Percentiles rank a stretch among this genome's conserved stretches.
Conservation (phyloP, 1,140 invertebrate species). For the Nephila pilipes region DNA sequence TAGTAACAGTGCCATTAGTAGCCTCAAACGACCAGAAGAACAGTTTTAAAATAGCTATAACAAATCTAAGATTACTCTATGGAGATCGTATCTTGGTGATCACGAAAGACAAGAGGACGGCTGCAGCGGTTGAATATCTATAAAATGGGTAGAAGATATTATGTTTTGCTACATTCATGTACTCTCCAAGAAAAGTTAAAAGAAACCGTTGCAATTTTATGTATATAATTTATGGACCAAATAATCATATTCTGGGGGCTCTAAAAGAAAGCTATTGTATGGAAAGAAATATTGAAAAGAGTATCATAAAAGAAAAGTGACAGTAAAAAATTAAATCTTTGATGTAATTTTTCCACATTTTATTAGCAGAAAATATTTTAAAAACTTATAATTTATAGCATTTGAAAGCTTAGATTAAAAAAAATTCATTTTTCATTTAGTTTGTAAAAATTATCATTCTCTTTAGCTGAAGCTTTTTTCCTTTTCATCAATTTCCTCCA, state of each 20-base stretch:
- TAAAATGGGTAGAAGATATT: constrained; percentile 28
- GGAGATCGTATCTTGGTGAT: constrained; percentile 44
- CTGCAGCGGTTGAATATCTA: neutral
- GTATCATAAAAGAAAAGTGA: neutral
- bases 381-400: no score
- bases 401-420: no score
- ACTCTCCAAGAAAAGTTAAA: neutral
- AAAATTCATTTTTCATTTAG: no score
- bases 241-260: neutral
- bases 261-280: neutral
- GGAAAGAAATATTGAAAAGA: neutral
- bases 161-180: neutral
- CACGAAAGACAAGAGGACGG: constrained; percentile 3
- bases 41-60: constrained; percentile 63
- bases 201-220: neutral
- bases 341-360: neutral
- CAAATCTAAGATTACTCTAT: constrained; percentile 58
- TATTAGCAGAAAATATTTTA: no score
- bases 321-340: neutral
- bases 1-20: constrained; percentile 51
- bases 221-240: neutral
- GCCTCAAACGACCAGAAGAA: constrained; percentile 46
- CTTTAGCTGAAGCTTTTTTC: no score
- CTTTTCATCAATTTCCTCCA: no score
- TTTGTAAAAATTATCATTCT: no score